These are phyloP conservation scores for Tachycineta bicolor DNA, from an alignment of 2,113 vertebrate species.

Conservation along the genomic window DNA sequence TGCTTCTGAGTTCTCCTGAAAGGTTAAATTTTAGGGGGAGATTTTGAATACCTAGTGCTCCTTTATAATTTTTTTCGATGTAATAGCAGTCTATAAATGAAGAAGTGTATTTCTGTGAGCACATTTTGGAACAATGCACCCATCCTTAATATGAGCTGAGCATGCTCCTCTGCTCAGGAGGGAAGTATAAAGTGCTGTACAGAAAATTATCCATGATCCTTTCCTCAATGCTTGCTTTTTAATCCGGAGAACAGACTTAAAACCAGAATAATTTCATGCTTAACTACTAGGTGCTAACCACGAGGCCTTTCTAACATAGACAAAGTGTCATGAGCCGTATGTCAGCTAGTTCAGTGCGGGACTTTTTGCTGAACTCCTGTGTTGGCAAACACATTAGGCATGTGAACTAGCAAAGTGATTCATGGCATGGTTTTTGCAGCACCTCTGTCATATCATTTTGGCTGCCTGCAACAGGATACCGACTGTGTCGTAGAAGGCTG, in stretches of 20 bases:
- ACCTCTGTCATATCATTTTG: neutral
- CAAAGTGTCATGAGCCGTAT: accelerated
- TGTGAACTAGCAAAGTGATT: neutral
- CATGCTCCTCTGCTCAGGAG: neutral
- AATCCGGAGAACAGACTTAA: neutral
- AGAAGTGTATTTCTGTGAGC: neutral
- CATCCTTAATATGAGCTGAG: neutral
- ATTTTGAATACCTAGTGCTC: neutral
- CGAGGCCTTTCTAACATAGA: neutral
- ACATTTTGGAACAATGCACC: neutral
- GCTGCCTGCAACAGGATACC: neutral
- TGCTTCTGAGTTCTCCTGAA: neutral
- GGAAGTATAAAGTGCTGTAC: neutral
- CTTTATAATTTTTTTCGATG: neutral
- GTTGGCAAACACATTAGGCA: neutral
- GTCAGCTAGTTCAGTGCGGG: neutral
- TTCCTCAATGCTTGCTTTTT: neutral
- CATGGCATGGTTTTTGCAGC: neutral
- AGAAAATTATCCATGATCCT: neutral
- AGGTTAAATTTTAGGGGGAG: neutral
- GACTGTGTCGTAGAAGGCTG: neutral
- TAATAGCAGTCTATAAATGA: neutral
- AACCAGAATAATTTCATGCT: neutral
- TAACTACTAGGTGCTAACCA: neutral
- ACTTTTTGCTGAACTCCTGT: neutral